phyloP scores from a whole-genome alignment of 2,113 vertebrate species.

The Turdus rufiventris region DNA sequence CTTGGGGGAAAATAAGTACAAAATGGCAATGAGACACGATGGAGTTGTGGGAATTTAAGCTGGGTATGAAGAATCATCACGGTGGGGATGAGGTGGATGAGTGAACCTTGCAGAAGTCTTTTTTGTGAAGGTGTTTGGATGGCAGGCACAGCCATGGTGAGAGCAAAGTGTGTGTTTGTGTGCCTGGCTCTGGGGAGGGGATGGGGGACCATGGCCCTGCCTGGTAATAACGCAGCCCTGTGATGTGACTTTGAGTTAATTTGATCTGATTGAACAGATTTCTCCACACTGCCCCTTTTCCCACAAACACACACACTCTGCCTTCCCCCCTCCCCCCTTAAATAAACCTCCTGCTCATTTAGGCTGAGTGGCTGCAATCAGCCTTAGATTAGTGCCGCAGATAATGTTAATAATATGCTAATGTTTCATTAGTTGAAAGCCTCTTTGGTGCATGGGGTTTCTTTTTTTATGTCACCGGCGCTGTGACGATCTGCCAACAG shows the following conservation, averaged over 20 bases:
- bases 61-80: not conserved
- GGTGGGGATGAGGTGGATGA: not conserved
- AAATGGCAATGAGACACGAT: not conserved
- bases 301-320: not conserved
- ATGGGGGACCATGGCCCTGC: not conserved
- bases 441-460: constrained; percentile 65
- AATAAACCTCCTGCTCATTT: constrained; percentile 79
- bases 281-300: constrained; percentile 29
- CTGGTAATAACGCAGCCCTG: not conserved
- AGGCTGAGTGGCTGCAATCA: constrained; percentile 80
- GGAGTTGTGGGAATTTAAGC: not conserved
- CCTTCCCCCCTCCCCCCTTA: constrained; percentile 52
- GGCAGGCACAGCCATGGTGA: not conserved
- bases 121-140: not conserved
- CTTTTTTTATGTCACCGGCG: constrained; percentile 63
- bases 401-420: constrained; percentile 87
- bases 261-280: constrained; percentile 55
- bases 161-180: not conserved
- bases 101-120: not conserved
- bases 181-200: not conserved
- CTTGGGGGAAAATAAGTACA: not conserved
- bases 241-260: constrained; percentile 40
- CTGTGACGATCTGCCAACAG: constrained; percentile 59
- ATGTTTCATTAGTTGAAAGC: constrained; percentile 89
- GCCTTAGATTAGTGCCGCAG: constrained; percentile 69